phyloP scores from a whole-genome alignment of 2,888 invertebrate species.

The Heliconius erato region DNA sequence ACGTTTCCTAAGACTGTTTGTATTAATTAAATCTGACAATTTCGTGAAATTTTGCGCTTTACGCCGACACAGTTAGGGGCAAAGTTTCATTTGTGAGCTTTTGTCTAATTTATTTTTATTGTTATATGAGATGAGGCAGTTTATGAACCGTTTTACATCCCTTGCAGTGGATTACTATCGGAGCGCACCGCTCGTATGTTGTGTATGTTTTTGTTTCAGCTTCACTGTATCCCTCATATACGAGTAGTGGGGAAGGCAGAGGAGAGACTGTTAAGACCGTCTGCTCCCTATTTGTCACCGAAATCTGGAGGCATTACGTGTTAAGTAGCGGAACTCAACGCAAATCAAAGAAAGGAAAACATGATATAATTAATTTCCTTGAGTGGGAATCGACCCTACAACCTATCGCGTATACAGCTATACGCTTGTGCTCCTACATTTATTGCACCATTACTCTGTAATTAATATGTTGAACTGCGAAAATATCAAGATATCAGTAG shows the following conservation, averaged over 20 bases:
- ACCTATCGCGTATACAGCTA: too few relatives aligned
- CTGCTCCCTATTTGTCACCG: too few relatives aligned
- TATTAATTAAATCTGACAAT: conserved; percentile 80
- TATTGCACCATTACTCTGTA: conserved; percentile 37
- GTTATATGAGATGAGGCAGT: conserved; percentile 79
- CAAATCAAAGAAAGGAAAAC: too few relatives aligned
- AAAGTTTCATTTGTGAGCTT: conserved; percentile 83
- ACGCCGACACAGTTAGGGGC: conserved; percentile 73
- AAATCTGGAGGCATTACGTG: too few relatives aligned
- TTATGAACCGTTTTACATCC: conserved; percentile 77
- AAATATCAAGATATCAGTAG: not conserved
- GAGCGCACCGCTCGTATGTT: conserved; percentile 50
- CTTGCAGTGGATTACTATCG: conserved; percentile 69
- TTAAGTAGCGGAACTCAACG: too few relatives aligned
- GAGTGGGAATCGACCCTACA: too few relatives aligned
- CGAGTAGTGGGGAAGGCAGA: too few relatives aligned
- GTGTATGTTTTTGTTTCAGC: conserved; percentile 25
- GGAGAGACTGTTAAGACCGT: too few relatives aligned
- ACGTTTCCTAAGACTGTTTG: conserved; percentile 67
- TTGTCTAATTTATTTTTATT: conserved; percentile 84
- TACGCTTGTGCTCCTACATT: too few relatives aligned
- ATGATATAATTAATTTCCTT: too few relatives aligned
- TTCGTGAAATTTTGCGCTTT: conserved; percentile 77
- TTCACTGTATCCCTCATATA: too few relatives aligned
- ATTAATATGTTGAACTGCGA: not conserved